These are phyloP conservation scores for Desmophyllum pertusum DNA, from an alignment of 92 coral and sea anemone species.

Conservation along the genomic window DNA sequence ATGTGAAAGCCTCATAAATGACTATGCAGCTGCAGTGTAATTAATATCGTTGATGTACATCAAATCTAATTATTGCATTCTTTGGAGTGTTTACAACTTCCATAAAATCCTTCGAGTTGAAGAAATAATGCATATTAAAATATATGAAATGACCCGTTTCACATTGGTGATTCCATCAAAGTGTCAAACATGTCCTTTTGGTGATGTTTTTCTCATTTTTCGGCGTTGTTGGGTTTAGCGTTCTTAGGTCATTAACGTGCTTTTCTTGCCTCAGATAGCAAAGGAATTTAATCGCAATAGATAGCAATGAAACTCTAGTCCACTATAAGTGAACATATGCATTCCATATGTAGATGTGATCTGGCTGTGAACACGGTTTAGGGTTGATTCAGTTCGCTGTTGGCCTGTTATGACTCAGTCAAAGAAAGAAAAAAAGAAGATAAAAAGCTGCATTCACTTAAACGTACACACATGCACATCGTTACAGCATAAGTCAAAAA, in stretches of 20 bases:
- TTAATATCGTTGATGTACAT: constrained; percentile 21
- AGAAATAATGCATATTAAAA: background rate
- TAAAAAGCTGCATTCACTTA: background rate
- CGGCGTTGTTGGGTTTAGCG: background rate
- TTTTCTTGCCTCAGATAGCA: background rate
- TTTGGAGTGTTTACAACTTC: background rate
- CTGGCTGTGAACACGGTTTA: background rate
- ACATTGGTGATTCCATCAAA: background rate
- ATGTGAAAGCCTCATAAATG: background rate
- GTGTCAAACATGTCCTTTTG: no score
- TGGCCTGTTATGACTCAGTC: background rate
- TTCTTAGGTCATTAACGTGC: background rate
- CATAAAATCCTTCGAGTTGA: background rate
- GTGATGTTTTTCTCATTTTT: background rate
- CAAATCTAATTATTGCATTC: constrained; percentile 18
- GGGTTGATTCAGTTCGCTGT: background rate
- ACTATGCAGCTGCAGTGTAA: background rate
- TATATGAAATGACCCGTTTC: background rate
- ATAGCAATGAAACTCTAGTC: background rate
- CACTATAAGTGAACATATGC: background rate
- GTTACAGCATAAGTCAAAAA: no score
- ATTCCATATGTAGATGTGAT: background rate
- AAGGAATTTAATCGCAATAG: constrained; percentile 6
- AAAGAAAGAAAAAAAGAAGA: background rate
- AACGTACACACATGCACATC: constrained; percentile 2